Evolutionary conservation across 2,113 vertebrate species (phyloP).

Genomic region (Promerops cafer): DNA sequence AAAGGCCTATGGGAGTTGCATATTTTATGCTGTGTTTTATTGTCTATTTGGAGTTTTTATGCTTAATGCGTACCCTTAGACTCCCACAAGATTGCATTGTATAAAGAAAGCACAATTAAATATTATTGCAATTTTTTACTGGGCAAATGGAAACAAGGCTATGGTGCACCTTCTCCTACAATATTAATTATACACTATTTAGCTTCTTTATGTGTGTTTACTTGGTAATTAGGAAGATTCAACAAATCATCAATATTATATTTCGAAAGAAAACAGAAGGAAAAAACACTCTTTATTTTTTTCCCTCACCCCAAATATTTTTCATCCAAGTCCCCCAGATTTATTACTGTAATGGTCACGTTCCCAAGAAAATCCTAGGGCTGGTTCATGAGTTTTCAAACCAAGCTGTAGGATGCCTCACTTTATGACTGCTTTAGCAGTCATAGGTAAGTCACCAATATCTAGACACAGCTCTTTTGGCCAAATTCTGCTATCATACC

Average conservation of each 20-base stretch:
- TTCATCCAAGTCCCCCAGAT: not conserved
- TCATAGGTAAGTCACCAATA: not conserved
- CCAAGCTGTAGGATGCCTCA: not conserved
- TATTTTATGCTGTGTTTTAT: constrained; percentile 18
- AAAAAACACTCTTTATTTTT: rapidly evolving
- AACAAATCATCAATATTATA: constrained; percentile 58
- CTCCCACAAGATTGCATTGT: constrained; percentile 4
- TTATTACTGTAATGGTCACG: not conserved
- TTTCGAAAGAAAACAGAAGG: constrained; percentile 32
- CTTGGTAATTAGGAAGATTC: constrained; percentile 51
- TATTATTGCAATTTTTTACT: constrained; percentile 27
- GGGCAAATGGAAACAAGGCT: constrained; percentile 4
- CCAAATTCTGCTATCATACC: not conserved
- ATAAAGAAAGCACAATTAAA: not conserved
- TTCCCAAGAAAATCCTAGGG: not conserved
- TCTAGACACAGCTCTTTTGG: not conserved
- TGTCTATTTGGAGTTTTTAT: constrained; percentile 11
- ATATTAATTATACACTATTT: constrained; percentile 60
- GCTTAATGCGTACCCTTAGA: not conserved
- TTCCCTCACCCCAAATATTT: not conserved
- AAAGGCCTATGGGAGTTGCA: not conserved
- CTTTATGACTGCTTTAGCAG: not conserved
- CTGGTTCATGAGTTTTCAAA: not conserved
- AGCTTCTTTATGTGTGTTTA: constrained; percentile 60
- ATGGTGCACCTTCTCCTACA: constrained; percentile 8